Conservation (phyloP, 2,888 invertebrate species). For the Brachynemurus nebulosus region DNA sequence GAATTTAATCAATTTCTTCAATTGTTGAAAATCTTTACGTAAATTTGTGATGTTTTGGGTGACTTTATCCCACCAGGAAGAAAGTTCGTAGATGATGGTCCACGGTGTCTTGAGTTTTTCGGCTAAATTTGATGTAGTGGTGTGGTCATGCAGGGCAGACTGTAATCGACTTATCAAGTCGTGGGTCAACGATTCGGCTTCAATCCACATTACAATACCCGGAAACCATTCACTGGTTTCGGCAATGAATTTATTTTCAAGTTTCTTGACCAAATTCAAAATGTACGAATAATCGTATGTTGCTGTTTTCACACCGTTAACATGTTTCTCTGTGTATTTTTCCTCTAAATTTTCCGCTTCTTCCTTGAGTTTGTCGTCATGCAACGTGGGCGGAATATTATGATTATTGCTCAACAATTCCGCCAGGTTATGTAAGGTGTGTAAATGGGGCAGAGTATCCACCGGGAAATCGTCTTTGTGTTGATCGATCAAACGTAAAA, state of each 20-base stretch:
- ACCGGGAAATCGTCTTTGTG: constrained; percentile 35
- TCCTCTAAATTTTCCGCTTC: constrained; percentile 39
- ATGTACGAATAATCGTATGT: constrained; percentile 17
- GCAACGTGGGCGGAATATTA: constrained; percentile 34
- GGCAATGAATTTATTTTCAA: constrained; percentile 21
- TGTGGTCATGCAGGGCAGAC: constrained; percentile 13
- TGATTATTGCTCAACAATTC: constrained; percentile 30
- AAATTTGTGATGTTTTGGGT: constrained; percentile 25
- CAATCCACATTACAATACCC: constrained; percentile 27
- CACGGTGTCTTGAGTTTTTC: too few relatives aligned
- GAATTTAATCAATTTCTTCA: constrained; percentile 11
- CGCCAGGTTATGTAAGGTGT: constrained; percentile 50
- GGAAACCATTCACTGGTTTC: constrained; percentile 31
- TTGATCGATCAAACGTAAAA: constrained; percentile 37
- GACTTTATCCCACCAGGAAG: constrained; percentile 25
- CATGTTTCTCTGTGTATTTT: constrained; percentile 38
- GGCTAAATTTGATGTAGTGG: background rate
- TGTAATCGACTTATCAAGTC: constrained; percentile 24
- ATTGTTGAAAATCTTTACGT: constrained; percentile 23
- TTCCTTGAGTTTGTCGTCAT: constrained; percentile 33
- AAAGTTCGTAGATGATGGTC: constrained; percentile 21
- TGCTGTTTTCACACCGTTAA: constrained; percentile 14
- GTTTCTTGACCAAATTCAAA: constrained; percentile 15
- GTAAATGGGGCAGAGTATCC: constrained; percentile 51
- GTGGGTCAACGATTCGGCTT: constrained; percentile 20